A percentile compares a stretch with the other conserved stretches of the same genome.
Evolutionary conservation across 2,113 vertebrate species (phyloP).

Genomic region (Heterotis niloticus): DNA sequence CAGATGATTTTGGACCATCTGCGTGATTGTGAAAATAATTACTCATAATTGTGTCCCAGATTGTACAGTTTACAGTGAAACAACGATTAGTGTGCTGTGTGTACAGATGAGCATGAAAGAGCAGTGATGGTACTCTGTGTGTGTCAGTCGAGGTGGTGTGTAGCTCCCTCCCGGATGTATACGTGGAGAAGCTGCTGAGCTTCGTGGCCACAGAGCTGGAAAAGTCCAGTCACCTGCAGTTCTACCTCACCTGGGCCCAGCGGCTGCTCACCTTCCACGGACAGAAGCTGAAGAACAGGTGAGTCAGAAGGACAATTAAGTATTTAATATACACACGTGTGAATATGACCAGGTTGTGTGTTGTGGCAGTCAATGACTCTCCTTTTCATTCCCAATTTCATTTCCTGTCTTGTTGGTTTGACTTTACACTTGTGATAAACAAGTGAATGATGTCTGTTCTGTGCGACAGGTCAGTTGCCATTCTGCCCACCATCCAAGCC

Average conservation of each 20-base stretch:
- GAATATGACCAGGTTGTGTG: not conserved
- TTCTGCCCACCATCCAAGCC: constrained; percentile 81
- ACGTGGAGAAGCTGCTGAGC: constrained; percentile 82
- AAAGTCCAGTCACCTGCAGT: constrained; percentile 81
- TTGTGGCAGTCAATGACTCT: too few relatives aligned
- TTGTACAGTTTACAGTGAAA: not conserved
- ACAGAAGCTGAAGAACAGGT: constrained; percentile 88
- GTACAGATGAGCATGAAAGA: constrained; percentile 3
- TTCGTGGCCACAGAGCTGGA: constrained; percentile 79
- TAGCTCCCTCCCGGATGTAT: constrained; percentile 80
- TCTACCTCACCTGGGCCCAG: constrained; percentile 87
- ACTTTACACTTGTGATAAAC: too few relatives aligned
- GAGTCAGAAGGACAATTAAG: constrained; percentile 2
- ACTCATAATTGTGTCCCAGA: not conserved
- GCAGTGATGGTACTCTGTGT: constrained; percentile 5
- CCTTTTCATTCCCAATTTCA: too few relatives aligned
- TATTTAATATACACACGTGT: not conserved
- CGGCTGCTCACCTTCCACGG: constrained; percentile 81
- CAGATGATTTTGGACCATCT: not conserved
- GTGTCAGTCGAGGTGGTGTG: constrained; percentile 76
- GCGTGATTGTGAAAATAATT: not conserved
- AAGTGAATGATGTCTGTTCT: constrained; percentile 32
- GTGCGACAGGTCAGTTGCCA: constrained; percentile 65
- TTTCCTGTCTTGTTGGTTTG: too few relatives aligned
- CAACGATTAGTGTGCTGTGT: not conserved